Conservation (phyloP, 2,888 invertebrate species). For the Drosophila kuntzei region DNA sequence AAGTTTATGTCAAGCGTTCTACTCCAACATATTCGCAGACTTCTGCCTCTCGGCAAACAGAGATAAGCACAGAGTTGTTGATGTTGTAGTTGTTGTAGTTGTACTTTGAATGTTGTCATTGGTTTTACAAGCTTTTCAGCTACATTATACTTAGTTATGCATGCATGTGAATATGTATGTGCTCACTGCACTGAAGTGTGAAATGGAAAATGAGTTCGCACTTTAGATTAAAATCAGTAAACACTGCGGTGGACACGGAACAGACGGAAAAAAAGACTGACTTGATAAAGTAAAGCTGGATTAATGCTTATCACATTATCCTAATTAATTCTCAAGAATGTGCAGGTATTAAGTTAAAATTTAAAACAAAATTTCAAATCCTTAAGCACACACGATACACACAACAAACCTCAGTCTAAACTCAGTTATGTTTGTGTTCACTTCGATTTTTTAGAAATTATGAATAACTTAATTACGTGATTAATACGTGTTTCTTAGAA, state of each 20-base stretch:
- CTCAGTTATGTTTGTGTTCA: no score
- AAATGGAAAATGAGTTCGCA: slow-evolving; percentile 70
- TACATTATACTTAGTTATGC: slow-evolving; percentile 28
- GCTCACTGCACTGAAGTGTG: slow-evolving; percentile 56
- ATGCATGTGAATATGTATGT: slow-evolving; percentile 13
- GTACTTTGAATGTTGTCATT: slow-evolving; percentile 48
- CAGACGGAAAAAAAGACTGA: background rate
- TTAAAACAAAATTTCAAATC: background rate
- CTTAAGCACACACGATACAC: no score
- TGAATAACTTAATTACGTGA: no score
- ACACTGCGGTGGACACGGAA: slow-evolving; percentile 25
- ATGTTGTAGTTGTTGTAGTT: slow-evolving; percentile 27
- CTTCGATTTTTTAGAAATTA: no score
- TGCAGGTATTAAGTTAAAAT: background rate
- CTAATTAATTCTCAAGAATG: slow-evolving; percentile 14
- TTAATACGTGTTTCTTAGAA: no score
- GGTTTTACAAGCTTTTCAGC: slow-evolving; percentile 40
- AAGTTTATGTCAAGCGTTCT: slow-evolving; percentile 65
- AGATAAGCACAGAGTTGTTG: slow-evolving; percentile 19
- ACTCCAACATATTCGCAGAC: slow-evolving; percentile 14
- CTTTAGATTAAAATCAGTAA: slow-evolving; percentile 71
- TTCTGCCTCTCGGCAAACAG: slow-evolving; percentile 19
- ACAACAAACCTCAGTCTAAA: no score
- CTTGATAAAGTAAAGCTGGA: slow-evolving; percentile 1
- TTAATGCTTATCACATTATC: background rate